Percentiles rank a stretch among this genome's conserved stretches.
Evolutionary conservation across 2,888 invertebrate genomes (phyloP).

Genomic region (Zygothrica quintamaculata): DNA sequence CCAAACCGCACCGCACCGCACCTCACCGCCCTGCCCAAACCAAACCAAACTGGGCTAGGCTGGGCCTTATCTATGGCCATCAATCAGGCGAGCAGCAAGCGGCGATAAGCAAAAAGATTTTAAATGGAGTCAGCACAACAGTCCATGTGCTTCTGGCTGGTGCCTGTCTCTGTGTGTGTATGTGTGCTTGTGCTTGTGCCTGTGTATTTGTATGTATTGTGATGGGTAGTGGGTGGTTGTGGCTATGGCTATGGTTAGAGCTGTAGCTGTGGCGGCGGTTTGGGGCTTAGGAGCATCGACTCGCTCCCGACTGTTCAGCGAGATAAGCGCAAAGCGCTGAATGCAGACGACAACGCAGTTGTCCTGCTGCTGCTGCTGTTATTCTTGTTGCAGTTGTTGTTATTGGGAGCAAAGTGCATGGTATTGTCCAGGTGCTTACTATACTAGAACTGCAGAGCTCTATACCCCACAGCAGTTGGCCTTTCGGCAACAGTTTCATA

Average conservation of each 20-base stretch:
- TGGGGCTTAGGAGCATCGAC: constrained; percentile 29
- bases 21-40: neutral
- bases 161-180: neutral
- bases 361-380: constrained; percentile 1
- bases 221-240: neutral
- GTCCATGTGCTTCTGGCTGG: constrained; percentile 7
- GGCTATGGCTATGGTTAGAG: too few relatives aligned
- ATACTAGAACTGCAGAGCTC: constrained; percentile 1
- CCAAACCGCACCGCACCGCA: constrained; percentile 7
- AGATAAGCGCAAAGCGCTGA: constrained; percentile 66
- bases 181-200: constrained; percentile 18
- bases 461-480: neutral
- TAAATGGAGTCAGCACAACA: constrained; percentile 75
- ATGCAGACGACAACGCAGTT: constrained; percentile 46
- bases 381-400: constrained; percentile 12
- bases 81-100: constrained; percentile 84
- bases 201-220: constrained; percentile 13
- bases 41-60: constrained; percentile 68
- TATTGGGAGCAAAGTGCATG: constrained; percentile 16
- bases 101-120: constrained; percentile 85
- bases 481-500: constrained; percentile 33
- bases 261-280: neutral
- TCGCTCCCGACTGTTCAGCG: constrained; percentile 60
- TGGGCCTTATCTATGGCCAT: constrained; percentile 84
- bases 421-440: constrained; percentile 45